Evolutionary conservation across 2,113 vertebrate genomes (phyloP).

Genomic region (Bubo blakistoni): DNA sequence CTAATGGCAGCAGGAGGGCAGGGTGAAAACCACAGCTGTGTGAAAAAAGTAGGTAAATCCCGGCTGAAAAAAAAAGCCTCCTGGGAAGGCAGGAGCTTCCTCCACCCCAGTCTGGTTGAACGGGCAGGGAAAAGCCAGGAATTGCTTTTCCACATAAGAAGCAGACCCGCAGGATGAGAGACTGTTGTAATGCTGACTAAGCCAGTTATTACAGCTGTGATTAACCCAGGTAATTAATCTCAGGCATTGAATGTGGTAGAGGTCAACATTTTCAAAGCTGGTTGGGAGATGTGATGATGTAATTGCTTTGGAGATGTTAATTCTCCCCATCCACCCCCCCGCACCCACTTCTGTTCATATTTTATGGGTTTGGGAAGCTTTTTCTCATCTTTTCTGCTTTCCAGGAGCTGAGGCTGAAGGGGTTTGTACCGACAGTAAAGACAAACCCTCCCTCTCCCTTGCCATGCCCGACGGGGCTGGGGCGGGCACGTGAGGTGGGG

Average conservation of each 20-base stretch:
- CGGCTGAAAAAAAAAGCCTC: not conserved
- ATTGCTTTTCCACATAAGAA: not conserved
- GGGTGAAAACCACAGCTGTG: fast-evolving
- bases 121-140: not conserved
- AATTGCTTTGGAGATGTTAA: not conserved
- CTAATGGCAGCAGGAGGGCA: not conserved
- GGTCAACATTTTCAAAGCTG: not conserved
- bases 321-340: not conserved
- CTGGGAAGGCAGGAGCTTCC: not conserved
- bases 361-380: not conserved
- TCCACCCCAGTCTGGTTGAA: not conserved
- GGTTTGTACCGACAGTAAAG: fast-evolving
- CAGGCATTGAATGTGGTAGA: not conserved
- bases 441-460: not conserved
- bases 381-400: not conserved
- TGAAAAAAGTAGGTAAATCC: not conserved
- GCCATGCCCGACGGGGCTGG: fast-evolving
- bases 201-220: not conserved
- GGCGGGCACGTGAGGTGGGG: fast-evolving
- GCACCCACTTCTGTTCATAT: not conserved
- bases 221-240: not conserved
- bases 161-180: not conserved
- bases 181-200: not conserved
- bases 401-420: not conserved
- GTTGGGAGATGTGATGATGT: not conserved